phyloP scores from a whole-genome alignment of 2,113 vertebrate genomes.

The Pomatorhinus ruficollis region DNA sequence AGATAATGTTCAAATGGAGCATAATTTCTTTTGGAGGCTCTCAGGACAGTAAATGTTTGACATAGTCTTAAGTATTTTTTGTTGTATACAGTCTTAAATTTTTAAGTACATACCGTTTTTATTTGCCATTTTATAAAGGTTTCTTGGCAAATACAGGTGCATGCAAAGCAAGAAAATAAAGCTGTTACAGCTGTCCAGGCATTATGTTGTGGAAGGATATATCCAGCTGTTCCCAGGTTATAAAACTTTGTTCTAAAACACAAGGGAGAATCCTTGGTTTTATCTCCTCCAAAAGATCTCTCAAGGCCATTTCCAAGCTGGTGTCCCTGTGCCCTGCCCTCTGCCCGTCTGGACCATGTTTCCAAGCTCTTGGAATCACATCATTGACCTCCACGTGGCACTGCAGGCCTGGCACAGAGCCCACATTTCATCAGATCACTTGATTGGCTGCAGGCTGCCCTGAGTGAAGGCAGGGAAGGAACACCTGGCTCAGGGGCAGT shows the following conservation, averaged over 20 bases:
- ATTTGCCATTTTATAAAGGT: neutral
- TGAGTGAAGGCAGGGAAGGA: neutral
- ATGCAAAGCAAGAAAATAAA: neutral
- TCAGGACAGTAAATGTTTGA: neutral
- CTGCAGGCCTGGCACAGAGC: neutral
- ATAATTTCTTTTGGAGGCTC: neutral
- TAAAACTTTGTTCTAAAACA: neutral
- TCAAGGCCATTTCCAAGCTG: neutral
- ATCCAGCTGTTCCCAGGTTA: neutral
- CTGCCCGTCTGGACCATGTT: rapidly evolving
- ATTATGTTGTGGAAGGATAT: neutral
- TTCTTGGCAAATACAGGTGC: neutral
- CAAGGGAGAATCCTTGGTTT: neutral
- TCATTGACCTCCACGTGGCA: neutral
- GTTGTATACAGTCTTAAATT: neutral
- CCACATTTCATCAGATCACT: neutral
- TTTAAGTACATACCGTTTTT: neutral
- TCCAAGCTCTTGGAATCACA: neutral
- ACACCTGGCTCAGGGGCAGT: neutral
- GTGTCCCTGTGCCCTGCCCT: neutral
- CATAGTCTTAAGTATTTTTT: neutral
- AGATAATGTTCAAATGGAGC: neutral
- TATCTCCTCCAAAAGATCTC: neutral
- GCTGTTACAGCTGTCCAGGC: neutral
- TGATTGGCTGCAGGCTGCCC: neutral